Percentiles rank a stretch among this genome's conserved stretches.
phyloP scores from a whole-genome alignment of 2,888 invertebrate genomes.

The Crocallis elinguaria region DNA sequence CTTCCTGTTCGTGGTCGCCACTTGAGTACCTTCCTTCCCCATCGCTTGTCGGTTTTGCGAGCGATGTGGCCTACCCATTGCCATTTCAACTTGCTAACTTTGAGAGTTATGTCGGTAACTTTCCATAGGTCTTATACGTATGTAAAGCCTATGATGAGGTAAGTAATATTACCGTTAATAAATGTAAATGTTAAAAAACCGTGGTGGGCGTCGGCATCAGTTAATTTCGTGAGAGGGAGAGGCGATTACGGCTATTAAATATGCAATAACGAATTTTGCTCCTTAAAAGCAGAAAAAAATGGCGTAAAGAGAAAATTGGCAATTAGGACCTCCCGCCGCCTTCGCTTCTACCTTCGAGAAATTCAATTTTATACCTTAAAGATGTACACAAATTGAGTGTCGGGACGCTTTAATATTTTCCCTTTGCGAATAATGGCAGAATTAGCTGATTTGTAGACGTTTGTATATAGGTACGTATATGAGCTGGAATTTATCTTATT shows the following conservation, averaged over 20 bases:
- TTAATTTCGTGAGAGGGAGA: conserved; percentile 64
- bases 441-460: conserved; percentile 53
- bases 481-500: conserved; percentile 27
- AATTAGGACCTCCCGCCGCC: conserved; percentile 66
- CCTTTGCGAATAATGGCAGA: conserved; percentile 50
- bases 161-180: not conserved
- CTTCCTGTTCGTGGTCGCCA: too few species aligned
- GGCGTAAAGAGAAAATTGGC: conserved; percentile 83
- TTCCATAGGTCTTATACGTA: too few species aligned
- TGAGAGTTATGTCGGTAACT: too few species aligned
- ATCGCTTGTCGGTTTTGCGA: too few species aligned
- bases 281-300: conserved; percentile 81
- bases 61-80: too few species aligned
- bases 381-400: conserved; percentile 76
- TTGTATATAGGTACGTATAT: conserved; percentile 2
- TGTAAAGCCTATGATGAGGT: too few species aligned
- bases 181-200: conserved; percentile 47
- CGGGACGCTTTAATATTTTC: conserved; percentile 59
- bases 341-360: conserved; percentile 52
- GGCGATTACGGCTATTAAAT: conserved; percentile 82
- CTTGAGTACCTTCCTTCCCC: too few species aligned
- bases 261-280: conserved; percentile 85
- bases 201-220: conserved; percentile 48
- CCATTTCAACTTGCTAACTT: too few species aligned
- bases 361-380: conserved; percentile 78